Evolutionary conservation across 1,140 invertebrate species (phyloP).

Genomic region (Brachionus rubens): DNA sequence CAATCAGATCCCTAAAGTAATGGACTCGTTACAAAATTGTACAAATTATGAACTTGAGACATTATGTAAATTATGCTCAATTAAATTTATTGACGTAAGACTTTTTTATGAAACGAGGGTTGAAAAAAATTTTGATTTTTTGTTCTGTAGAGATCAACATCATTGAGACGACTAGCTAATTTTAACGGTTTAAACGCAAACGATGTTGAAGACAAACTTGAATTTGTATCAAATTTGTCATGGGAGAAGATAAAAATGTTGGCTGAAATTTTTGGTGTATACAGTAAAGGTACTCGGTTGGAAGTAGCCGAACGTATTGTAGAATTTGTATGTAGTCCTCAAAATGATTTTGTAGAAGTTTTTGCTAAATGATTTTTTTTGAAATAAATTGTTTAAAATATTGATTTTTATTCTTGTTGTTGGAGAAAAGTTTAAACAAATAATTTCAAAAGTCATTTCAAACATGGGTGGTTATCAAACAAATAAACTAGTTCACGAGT

Average conservation of each 20-base stretch:
- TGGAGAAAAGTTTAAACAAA: no score
- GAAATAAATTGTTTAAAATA: no score
- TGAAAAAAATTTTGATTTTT: neutral
- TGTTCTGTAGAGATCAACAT: neutral
- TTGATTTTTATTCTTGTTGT: neutral
- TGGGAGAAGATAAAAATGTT: neutral
- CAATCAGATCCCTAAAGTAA: neutral
- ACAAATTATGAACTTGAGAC: neutral
- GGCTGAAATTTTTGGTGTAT: neutral
- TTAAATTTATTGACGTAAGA: neutral
- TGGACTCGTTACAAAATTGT: neutral
- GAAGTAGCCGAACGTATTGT: neutral
- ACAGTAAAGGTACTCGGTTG: neutral
- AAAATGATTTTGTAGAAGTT: neutral
- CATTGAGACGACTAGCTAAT: neutral
- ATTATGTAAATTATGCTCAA: conserved; percentile 16
- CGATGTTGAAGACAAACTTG: neutral
- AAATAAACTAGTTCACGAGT: no score
- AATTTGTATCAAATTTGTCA: neutral
- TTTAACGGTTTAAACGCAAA: neutral
- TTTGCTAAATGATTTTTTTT: neutral
- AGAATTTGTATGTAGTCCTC: neutral
- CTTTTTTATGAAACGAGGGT: neutral
- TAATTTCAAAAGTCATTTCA: no score
- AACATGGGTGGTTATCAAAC: no score